Evolutionary conservation across 2,113 vertebrate genomes (phyloP).

Genomic region (Opisthocomus hoazin): DNA sequence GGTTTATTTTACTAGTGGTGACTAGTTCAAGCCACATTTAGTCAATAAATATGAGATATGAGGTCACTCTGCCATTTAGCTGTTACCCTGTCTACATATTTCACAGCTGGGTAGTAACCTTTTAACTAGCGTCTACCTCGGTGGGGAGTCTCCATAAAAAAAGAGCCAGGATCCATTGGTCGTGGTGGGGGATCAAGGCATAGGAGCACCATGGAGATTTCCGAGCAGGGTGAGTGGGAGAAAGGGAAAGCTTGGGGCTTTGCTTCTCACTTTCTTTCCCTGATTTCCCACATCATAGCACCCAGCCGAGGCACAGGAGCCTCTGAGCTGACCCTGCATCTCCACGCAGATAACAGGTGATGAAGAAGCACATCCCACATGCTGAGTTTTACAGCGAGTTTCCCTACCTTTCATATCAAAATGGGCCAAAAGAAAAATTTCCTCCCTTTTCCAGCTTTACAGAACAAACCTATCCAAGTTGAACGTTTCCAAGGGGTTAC

Average conservation of each 20-base stretch:
- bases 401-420: neutral
- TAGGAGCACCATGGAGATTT: neutral
- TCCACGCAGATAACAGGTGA: accelerated
- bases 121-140: slow-evolving; percentile 68
- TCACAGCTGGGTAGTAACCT: slow-evolving; percentile 66
- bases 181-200: slow-evolving; percentile 53
- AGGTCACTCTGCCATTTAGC: slow-evolving; percentile 57
- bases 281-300: accelerated
- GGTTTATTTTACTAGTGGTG: slow-evolving; percentile 71
- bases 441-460: neutral
- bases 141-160: slow-evolving; percentile 66
- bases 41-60: slow-evolving; percentile 69
- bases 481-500: neutral
- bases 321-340: neutral
- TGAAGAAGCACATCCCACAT: neutral
- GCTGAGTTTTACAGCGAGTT: accelerated
- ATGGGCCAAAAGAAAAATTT: neutral
- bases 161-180: slow-evolving; percentile 59
- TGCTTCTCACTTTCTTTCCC: too few relatives aligned
- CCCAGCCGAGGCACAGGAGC: accelerated
- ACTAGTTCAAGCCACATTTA: slow-evolving; percentile 63
- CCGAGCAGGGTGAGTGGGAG: neutral
- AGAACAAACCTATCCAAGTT: accelerated
- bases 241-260: neutral
- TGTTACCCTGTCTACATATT: slow-evolving; percentile 54